phyloP scores from a whole-genome alignment of 2,888 invertebrate genomes.

The Branchipolynoe longqiensis region DNA sequence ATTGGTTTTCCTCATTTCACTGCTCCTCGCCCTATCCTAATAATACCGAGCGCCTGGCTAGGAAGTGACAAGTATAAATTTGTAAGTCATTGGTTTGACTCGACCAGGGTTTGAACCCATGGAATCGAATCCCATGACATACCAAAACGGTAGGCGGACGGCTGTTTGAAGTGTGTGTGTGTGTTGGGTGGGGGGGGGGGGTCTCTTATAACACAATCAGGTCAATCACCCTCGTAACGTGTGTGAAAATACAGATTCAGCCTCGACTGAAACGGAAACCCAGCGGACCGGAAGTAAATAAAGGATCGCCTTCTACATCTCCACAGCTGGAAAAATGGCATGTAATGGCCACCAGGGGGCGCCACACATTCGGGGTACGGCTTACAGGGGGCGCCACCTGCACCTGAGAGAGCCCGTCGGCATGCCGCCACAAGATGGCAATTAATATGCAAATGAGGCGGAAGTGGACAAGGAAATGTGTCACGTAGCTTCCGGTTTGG shows the following conservation, averaged over 20 bases:
- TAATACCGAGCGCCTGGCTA: too few species aligned
- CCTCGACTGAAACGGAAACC: conserved; percentile 20
- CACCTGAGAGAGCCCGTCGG: conserved; percentile 45
- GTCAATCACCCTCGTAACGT: not conserved
- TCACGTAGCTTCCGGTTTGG: conserved; percentile 9
- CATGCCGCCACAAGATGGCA: conserved; percentile 37
- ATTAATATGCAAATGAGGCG: conserved; percentile 53
- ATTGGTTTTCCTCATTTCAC: too few species aligned
- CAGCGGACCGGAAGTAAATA: conserved; percentile 25
- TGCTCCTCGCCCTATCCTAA: too few species aligned
- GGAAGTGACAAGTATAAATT: too few species aligned
- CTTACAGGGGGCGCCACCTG: conserved; percentile 7
- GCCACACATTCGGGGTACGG: too few species aligned
- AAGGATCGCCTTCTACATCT: conserved; percentile 33
- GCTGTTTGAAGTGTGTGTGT: too few species aligned
- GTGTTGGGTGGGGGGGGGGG: too few species aligned
- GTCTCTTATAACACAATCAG: not conserved
- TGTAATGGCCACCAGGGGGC: conserved; percentile 25
- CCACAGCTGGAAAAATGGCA: conserved; percentile 32
- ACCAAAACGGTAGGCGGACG: too few species aligned
- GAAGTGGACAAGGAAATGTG: conserved; percentile 8
- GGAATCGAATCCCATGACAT: too few species aligned
- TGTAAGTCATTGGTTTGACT: too few species aligned
- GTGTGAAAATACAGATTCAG: conserved; percentile 24
- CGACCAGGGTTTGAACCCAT: too few species aligned